A percentile compares a stretch with the other conserved stretches of the same genome.
Evolutionary conservation across 2,113 vertebrate genomes (phyloP).

Genomic region (Ceyx cyanopectus): DNA sequence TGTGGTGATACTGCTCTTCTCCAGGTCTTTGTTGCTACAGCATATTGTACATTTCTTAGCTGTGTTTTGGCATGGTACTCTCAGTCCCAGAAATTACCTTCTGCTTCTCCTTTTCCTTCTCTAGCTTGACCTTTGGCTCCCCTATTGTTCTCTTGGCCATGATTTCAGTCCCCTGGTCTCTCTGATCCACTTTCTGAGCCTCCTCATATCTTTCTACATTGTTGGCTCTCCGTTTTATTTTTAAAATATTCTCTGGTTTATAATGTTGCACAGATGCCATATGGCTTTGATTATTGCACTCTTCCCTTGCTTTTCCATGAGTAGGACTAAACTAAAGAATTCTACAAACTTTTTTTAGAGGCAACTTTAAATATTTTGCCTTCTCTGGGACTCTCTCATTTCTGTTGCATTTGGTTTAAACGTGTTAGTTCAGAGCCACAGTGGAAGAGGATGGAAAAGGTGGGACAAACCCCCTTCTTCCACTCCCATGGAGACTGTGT

Average conservation of each 20-base stretch:
- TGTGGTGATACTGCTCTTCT: neutral
- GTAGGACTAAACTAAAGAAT: slow-evolving; percentile 23
- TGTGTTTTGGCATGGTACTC: neutral
- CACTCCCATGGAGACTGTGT: neutral
- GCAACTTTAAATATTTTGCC: neutral
- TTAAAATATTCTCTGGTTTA: neutral
- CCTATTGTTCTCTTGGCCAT: slow-evolving; percentile 25
- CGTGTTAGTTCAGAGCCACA: neutral
- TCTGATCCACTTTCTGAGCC: slow-evolving; percentile 38
- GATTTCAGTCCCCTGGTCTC: neutral
- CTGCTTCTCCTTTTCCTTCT: neutral
- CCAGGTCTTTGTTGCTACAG: neutral
- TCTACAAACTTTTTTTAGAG: neutral
- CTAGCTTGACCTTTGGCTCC: slow-evolving; percentile 38
- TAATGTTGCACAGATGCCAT: neutral
- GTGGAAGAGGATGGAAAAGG: neutral
- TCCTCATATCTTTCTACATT: slow-evolving; percentile 3
- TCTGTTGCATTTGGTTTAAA: slow-evolving; percentile 7
- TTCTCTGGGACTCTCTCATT: neutral
- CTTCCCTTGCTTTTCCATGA: neutral
- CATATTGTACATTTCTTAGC: neutral
- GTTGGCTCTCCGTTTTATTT: neutral
- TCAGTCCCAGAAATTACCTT: neutral
- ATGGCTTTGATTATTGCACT: slow-evolving; percentile 47
- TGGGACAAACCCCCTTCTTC: accelerated